phyloP scores from a whole-genome alignment of 1,140 invertebrate genomes.

The Penaeus indicus region DNA sequence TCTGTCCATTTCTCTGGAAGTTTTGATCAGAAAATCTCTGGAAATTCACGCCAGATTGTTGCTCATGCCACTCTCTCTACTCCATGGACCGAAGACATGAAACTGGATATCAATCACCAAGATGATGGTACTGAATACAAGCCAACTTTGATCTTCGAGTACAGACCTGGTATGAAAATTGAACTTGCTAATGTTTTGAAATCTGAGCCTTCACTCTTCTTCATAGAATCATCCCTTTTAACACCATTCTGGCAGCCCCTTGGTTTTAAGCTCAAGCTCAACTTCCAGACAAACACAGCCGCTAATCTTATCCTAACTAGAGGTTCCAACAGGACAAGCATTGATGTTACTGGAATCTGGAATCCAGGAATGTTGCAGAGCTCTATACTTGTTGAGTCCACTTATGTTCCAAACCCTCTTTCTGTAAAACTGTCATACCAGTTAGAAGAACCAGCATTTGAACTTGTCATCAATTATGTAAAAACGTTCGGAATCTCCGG shows the following conservation, averaged over 20 bases:
- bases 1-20: not conserved
- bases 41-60: not conserved
- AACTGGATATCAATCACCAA: not conserved
- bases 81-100: not conserved
- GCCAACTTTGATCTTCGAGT: not conserved
- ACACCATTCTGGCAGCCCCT: conserved; percentile 4
- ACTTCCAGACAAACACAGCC: not conserved
- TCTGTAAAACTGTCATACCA: not conserved
- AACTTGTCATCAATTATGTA: not conserved
- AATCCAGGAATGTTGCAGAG: not conserved
- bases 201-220: not conserved
- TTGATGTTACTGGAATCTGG: not conserved
- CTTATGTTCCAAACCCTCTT: not conserved
- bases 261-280: not conserved
- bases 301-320: not conserved
- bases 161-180: not conserved
- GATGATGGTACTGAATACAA: not conserved
- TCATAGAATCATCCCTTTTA: not conserved
- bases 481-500: conserved; percentile 1
- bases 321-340: not conserved
- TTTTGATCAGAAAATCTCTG: not conserved
- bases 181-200: not conserved
- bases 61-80: not conserved
- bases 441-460: not conserved
- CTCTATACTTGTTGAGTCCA: not conserved